Evolutionary conservation across 2,888 invertebrate species (phyloP).

Genomic region (Conistra vaccinii): DNA sequence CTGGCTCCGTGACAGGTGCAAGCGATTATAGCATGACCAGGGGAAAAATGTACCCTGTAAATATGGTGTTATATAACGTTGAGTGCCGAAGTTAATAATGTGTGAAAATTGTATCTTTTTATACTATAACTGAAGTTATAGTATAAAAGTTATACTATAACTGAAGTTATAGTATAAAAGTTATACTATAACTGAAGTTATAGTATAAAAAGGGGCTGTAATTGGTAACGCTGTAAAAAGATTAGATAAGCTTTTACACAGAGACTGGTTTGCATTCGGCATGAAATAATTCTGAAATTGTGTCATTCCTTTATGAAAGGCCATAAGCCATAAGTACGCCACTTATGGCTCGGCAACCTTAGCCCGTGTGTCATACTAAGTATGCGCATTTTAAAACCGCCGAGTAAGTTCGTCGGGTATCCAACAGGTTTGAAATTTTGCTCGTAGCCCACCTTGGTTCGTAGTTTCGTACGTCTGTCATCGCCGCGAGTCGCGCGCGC

Average conservation of each 20-base stretch:
- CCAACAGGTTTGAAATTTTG: too few relatives aligned
- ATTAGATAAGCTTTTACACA: neutral
- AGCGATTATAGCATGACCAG: constrained; percentile 68
- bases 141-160: too few relatives aligned
- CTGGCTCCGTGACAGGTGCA: constrained; percentile 71
- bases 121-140: constrained; percentile 11
- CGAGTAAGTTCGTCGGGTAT: too few relatives aligned
- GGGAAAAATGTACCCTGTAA: constrained; percentile 50
- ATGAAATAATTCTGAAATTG: neutral
- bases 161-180: neutral
- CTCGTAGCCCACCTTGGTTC: too few relatives aligned
- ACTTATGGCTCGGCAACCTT: too few relatives aligned
- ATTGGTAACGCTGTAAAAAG: neutral
- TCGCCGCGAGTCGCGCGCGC: too few relatives aligned
- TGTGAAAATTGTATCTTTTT: constrained; percentile 6
- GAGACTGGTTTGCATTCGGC: neutral
- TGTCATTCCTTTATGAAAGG: neutral
- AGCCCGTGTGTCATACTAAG: too few relatives aligned
- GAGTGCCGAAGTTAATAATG: constrained; percentile 5
- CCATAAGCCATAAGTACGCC: too few relatives aligned
- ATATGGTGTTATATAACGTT: constrained; percentile 12
- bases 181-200: neutral
- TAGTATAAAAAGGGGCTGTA: neutral
- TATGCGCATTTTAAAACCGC: too few relatives aligned
- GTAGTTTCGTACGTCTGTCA: too few relatives aligned